These are phyloP conservation scores for Fragum whitleyi DNA, from an alignment of 2,888 invertebrate genomes.

Conservation along the genomic window DNA sequence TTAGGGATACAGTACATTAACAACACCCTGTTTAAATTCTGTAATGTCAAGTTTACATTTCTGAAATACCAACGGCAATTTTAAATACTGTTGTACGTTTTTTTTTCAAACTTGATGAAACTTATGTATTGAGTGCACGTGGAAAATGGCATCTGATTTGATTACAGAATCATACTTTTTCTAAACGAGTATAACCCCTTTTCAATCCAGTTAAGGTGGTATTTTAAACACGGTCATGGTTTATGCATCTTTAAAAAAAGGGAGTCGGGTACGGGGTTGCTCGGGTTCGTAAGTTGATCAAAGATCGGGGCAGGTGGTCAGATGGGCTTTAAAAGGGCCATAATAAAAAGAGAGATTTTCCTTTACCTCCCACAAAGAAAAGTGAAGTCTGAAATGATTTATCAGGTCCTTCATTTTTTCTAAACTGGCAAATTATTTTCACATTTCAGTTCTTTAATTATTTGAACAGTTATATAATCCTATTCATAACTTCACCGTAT, in stretches of 20 bases:
- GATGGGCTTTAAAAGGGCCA: neutral
- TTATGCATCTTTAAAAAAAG: neutral
- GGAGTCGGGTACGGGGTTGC: slow-evolving; percentile 16
- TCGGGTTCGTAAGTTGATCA: slow-evolving; percentile 10
- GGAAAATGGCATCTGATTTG: too few species aligned
- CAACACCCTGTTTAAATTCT: too few species aligned
- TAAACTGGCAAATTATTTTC: slow-evolving; percentile 17
- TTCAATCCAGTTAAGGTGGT: neutral
- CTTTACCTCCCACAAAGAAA: slow-evolving; percentile 18
- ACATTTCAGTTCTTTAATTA: slow-evolving; percentile 25
- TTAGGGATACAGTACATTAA: too few species aligned
- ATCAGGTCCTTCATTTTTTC: slow-evolving; percentile 8
- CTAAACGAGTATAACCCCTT: too few species aligned
- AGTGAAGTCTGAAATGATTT: slow-evolving; percentile 21
- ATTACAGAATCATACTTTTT: too few species aligned
- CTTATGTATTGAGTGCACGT: too few species aligned
- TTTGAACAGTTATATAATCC: slow-evolving; percentile 24
- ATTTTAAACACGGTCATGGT: neutral
- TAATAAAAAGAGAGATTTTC: slow-evolving; percentile 15
- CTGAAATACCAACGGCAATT: too few species aligned
- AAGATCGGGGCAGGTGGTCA: slow-evolving; percentile 30
- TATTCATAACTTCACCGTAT: neutral
- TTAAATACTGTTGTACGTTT: too few species aligned
- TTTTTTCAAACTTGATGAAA: too few species aligned
- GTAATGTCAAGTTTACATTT: too few species aligned